phyloP scores from a whole-genome alignment of 2,888 invertebrate species.

The Boloria euphrosyne region DNA sequence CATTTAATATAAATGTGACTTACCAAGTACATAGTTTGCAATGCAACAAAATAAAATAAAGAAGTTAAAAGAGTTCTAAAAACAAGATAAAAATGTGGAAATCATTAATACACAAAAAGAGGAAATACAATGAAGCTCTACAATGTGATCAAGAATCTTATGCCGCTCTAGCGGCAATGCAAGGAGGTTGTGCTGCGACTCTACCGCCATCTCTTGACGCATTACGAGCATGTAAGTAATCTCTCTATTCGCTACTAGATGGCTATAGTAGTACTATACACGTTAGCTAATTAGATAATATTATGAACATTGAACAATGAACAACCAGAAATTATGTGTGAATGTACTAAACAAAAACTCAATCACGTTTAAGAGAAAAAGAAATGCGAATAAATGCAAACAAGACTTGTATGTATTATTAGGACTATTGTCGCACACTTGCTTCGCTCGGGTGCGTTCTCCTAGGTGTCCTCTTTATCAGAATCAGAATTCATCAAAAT shows the following conservation, averaged over 20 bases:
- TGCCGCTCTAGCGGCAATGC: conserved; percentile 74
- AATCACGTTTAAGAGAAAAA: too few relatives aligned
- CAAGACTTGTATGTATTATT: too few relatives aligned
- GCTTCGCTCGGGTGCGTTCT: too few relatives aligned
- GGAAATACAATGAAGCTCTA: conserved; percentile 72
- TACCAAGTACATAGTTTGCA: conserved; percentile 1
- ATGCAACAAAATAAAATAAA: conserved; percentile 52
- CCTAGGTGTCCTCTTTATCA: too few relatives aligned
- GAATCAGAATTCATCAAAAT: too few relatives aligned
- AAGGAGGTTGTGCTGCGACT: conserved; percentile 74
- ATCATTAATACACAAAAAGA: conserved; percentile 71
- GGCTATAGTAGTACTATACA: conserved; percentile 43
- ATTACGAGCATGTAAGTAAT: conserved; percentile 77
- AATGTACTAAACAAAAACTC: too few relatives aligned
- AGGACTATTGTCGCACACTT: too few relatives aligned
- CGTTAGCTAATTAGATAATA: too few relatives aligned
- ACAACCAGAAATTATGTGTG: too few relatives aligned
- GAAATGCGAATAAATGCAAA: too few relatives aligned
- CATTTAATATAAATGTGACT: conserved; percentile 5
- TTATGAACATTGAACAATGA: too few relatives aligned
- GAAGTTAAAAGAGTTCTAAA: conserved; percentile 73
- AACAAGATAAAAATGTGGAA: conserved; percentile 75
- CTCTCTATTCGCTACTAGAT: conserved; percentile 64
- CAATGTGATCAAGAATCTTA: conserved; percentile 72
- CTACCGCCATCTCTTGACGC: conserved; percentile 79